phyloP scores from a whole-genome alignment of 2,888 invertebrate species.

The Plagodis pulveraria region DNA sequence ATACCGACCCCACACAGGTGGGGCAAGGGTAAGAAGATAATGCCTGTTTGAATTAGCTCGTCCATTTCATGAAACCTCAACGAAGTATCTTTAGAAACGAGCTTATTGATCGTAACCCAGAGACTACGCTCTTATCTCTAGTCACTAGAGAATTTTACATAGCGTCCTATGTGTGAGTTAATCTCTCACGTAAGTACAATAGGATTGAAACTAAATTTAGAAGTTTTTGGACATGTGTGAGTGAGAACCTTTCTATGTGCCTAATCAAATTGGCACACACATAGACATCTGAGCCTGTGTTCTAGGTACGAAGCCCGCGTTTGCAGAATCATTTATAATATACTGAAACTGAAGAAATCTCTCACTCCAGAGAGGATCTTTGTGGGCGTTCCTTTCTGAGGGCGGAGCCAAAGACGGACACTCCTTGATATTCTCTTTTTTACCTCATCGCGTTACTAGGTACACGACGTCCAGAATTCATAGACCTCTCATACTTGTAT shows the following conservation, averaged over 20 bases:
- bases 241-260: conserved; percentile 8
- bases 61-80: not conserved
- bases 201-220: conserved; percentile 14
- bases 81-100: conserved; percentile 4
- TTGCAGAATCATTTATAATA: conserved; percentile 60
- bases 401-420: conserved; percentile 78
- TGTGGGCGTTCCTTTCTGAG: conserved; percentile 72
- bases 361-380: conserved; percentile 67
- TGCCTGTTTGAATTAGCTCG: too few species aligned
- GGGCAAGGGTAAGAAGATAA: too few species aligned
- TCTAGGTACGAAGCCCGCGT: conserved; percentile 34
- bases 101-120: conserved; percentile 21
- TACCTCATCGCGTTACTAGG: conserved; percentile 77
- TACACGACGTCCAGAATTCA: conserved; percentile 62
- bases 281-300: conserved; percentile 33
- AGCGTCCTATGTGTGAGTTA: conserved; percentile 20
- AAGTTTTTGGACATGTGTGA: conserved; percentile 19
- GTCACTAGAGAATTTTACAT: conserved; percentile 2
- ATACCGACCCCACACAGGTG: too few species aligned
- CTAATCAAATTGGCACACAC: conserved; percentile 20
- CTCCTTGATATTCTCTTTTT: conserved; percentile 83
- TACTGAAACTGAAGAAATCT: conserved; percentile 71
- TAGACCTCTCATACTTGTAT: conserved; percentile 57
- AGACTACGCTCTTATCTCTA: conserved; percentile 19
- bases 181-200: conserved; percentile 4